Evolutionary conservation across 2,113 vertebrate genomes (phyloP).

Genomic region (Plotosus lineatus): DNA sequence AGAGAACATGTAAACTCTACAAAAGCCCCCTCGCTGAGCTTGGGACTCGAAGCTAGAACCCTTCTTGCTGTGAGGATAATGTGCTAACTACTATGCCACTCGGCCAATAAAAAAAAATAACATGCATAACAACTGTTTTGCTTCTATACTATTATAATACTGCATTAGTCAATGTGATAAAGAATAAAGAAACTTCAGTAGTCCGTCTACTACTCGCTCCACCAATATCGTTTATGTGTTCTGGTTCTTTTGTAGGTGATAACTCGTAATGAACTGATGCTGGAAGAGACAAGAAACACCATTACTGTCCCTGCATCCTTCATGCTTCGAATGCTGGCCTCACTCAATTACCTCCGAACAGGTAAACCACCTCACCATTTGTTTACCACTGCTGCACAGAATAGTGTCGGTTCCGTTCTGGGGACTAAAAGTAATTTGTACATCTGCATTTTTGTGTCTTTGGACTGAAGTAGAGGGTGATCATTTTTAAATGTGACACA

Average conservation of each 20-base stretch:
- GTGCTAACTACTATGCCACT: too few species aligned
- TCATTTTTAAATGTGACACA: not conserved
- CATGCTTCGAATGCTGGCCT: conserved; percentile 97
- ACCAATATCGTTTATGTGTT: not conserved
- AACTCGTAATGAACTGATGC: conserved; percentile 94
- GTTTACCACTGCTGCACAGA: not conserved
- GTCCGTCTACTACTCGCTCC: not conserved
- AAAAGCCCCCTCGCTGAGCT: too few species aligned
- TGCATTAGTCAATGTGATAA: not conserved
- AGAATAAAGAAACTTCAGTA: not conserved
- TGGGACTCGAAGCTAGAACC: too few species aligned
- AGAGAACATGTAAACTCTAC: too few species aligned
- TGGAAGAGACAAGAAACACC: conserved; percentile 97
- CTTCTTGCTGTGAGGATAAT: too few species aligned
- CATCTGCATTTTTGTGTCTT: not conserved
- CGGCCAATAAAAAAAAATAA: not conserved
- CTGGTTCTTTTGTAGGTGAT: conserved; percentile 79
- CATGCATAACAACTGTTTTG: not conserved
- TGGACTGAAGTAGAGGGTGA: not conserved
- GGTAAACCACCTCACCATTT: conserved; percentile 70
- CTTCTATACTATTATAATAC: not conserved
- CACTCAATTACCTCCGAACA: conserved; percentile 94
- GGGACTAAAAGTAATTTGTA: not conserved
- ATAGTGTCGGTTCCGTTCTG: not conserved
- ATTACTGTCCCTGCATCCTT: conserved; percentile 98